Base-by-base conservation (phyloP, 2,888 invertebrate genomes). In the Mythimna vitellina region DNA sequence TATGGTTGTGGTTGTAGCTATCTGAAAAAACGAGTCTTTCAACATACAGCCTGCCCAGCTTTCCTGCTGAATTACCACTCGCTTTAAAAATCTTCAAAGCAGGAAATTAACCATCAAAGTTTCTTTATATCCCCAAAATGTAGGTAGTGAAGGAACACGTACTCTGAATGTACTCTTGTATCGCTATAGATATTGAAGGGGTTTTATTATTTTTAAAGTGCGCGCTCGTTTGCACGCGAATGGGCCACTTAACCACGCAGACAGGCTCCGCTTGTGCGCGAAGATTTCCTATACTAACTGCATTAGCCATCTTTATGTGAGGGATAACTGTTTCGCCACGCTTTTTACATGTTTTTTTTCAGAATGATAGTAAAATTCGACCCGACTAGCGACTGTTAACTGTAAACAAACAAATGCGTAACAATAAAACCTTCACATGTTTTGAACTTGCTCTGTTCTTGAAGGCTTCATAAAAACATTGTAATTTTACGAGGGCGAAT, bases 201-300 rank as follows among this genome's bases (percentile, higher is more conserved):
- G 92, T 95, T 95, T 94, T 94, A 94, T 96, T 95, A 95, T 96
- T 94, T 96, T 95, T 95, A 95, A 94, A 96, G 96, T 93, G 92
- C 92, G 91, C 93, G 94, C 95, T 95, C 96, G 96, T 96, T 96
- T 96, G 96, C 96, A 96, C 95, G 96, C 93, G 96, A 96, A 96
- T 96, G 93, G 95, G 93, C 96, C 96, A 96, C 96, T 96, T 96
- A 96, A 93, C 96, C 96, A 95, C 96, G 96, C 90, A 95, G 93
- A 93, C 92, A 91, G 89, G 89, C 89, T 85, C 91, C 90, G 86
- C 88, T 91, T 89, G 90, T 87, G 81, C 83, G 88, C 86, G 85
- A 85, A 91, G 89, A 90, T 90, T 92, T 92, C 92, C 91, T 91
- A 89, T 91, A 92, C 91, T 92, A 91, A 92, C 91, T 91, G 90